Conservation (phyloP, 2,888 invertebrate species). For the Callyntrura guangdongensis region DNA sequence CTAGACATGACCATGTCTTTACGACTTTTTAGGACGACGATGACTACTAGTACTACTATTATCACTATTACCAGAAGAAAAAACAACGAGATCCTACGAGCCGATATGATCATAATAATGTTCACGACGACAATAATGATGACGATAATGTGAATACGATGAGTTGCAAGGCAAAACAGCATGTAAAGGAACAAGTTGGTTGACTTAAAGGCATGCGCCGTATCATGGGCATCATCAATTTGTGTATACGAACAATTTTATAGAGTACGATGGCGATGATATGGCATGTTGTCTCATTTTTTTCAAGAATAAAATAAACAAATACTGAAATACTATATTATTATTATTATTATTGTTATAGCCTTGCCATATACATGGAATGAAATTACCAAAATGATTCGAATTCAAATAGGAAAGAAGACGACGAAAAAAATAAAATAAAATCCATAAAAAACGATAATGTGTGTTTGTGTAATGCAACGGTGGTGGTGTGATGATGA, state of each 20-base stretch:
- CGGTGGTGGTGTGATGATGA: constrained; percentile 54
- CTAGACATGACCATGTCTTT: constrained; percentile 69
- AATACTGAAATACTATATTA: constrained; percentile 24
- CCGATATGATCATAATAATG: constrained; percentile 56
- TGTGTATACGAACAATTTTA: neutral
- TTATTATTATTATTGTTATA: constrained; percentile 25
- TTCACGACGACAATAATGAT: constrained; percentile 42
- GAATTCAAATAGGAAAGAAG: neutral
- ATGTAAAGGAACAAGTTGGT: constrained; percentile 74
- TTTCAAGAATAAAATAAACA: constrained; percentile 32
- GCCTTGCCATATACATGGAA: constrained; percentile 66
- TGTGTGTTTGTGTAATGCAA: constrained; percentile 13
- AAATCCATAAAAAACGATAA: constrained; percentile 35
- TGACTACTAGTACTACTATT: constrained; percentile 5
- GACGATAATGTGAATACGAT: constrained; percentile 37
- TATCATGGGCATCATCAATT: constrained; percentile 35
- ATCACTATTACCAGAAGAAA: constrained; percentile 35
- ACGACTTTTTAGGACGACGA: constrained; percentile 37
- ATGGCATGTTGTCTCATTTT: constrained; percentile 28
- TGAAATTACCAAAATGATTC: constrained; percentile 30
- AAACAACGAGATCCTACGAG: neutral
- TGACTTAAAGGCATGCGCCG: constrained; percentile 74
- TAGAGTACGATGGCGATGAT: neutral
- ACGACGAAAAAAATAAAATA: neutral
- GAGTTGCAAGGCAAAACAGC: constrained; percentile 50